Evolutionary conservation across 64 coral and sea anemone species (phyloP).

Genomic region (Dendrophyllia cribrosa): DNA sequence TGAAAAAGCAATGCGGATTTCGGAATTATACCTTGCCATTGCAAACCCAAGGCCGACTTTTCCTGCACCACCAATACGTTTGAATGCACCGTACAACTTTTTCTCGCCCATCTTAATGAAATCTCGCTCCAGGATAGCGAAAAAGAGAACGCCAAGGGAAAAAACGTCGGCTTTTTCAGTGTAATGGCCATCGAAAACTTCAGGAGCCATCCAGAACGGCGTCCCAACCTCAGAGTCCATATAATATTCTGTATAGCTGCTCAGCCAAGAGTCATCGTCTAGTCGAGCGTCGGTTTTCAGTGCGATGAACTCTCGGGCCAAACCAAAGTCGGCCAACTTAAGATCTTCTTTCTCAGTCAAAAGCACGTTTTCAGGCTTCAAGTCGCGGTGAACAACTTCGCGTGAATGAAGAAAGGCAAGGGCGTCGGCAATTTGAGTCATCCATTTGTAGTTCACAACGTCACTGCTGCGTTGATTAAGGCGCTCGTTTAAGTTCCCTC

Average conservation of each 20-base stretch:
- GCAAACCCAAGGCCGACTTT: conserved; percentile 72
- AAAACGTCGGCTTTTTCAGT: conserved; percentile 82
- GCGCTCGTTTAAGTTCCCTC: conserved; percentile 54
- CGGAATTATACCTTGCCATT: conserved; percentile 14
- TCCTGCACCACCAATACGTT: neutral
- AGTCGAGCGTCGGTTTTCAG: conserved; percentile 14
- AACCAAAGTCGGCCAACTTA: conserved; percentile 82
- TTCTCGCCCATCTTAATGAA: neutral
- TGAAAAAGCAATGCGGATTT: neutral
- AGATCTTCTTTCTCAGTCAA: conserved; percentile 51
- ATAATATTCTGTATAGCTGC: conserved; percentile 42
- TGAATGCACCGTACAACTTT: conserved; percentile 62
- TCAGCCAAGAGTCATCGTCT: neutral
- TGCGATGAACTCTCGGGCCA: conserved; percentile 58
- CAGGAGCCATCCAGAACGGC: conserved; percentile 76
- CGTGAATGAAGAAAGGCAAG: conserved; percentile 61
- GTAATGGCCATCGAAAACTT: conserved; percentile 46
- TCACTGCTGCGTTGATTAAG: conserved; percentile 36
- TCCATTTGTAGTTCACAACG: conserved; percentile 60
- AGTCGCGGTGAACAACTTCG: conserved; percentile 36
- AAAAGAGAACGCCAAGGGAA: conserved; percentile 68
- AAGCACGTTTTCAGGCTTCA: conserved; percentile 84
- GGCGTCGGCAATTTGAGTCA: conserved; percentile 56
- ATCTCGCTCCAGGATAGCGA: conserved; percentile 70
- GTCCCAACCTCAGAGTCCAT: conserved; percentile 55